Evolutionary conservation across 2,113 vertebrate species (phyloP), one percentile per base, ranked within the genome.

Genomic region (Cryptotis parvus): DNA sequence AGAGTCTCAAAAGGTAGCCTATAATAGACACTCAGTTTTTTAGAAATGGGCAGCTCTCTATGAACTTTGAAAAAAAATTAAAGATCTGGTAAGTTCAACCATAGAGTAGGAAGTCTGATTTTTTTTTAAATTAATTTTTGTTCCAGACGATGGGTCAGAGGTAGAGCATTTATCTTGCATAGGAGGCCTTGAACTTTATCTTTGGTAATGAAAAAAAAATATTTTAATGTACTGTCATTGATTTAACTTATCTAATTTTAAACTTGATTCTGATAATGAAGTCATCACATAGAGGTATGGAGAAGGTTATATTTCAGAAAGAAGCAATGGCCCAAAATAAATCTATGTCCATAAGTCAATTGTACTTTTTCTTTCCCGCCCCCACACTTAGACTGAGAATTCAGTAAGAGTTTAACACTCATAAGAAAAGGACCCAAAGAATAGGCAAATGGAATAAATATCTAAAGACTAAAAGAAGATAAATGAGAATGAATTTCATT

Each of bases 331-430:
- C 68, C 74, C 26, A 58, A 86, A 91, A 79, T 41, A 18, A 43
- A 3, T 12, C 15, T 14, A 49, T 5, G 1, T 10, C 29, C 5
- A 0, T 41, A 27, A 33, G 12, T 27, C 45, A 81, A 68, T 73
- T 49, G 10, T 1, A 55, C 10, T 43, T 29, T 66, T 68, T 43
- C 2, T 49, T 14, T 49, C 45, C 14, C 45, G 10, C 45, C 14
- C 45, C 14, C 45, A 29, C 65, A 58, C n/a, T 75, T 80, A 74
- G 5, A 20, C n/a, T 87, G 41, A 87, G 45, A 90, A 76, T 87
- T 82, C 61, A 85, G 20, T 79, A 52, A 72, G 31, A 63, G 20
- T 52, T 49, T 66, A 35, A 66, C 29, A 10, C 15, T 58, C 73
- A 41, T 29, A 65, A 49, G 41, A 87, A 9, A 31, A 1, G 6